Conservation (phyloP, 2,797 vertebrate genomes). For the Triplophysa bombifrons region DNA sequence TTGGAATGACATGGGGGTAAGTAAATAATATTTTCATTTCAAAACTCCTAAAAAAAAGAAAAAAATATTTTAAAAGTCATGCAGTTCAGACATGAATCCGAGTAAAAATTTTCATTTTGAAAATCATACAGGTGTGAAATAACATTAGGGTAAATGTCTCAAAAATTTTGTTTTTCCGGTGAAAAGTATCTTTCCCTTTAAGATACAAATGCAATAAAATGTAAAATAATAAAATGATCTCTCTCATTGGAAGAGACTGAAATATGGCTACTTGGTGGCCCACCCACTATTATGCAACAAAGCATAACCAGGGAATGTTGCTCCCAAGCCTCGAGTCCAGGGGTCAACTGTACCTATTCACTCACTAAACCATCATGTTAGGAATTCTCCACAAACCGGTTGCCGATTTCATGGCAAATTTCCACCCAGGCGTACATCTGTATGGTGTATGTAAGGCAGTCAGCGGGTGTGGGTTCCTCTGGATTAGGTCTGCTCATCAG, state of each 20-base stretch:
- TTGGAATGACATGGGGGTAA: no score
- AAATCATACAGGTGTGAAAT: no score
- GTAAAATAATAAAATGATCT: not conserved
- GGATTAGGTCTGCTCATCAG: constrained; percentile 87
- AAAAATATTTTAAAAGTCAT: no score
- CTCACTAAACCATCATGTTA: constrained; percentile 64
- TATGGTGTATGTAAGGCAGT: constrained; percentile 83
- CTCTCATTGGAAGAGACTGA: constrained; percentile 47
- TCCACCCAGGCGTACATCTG: constrained; percentile 77
- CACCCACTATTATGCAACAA: constrained; percentile 59
- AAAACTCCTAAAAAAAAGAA: no score
- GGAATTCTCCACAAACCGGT: constrained; percentile 70
- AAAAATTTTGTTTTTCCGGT: no score
- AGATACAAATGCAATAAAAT: no score
- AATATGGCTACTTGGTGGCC: constrained; percentile 53
- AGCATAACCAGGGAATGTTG: constrained; percentile 58
- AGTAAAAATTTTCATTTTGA: no score
- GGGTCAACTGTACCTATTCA: constrained; percentile 68
- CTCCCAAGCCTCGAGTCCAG: constrained; percentile 47
- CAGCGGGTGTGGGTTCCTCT: constrained; percentile 85
- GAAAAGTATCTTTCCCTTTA: no score
- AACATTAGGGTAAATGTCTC: no score
- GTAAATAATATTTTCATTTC: no score
- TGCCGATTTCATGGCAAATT: constrained; percentile 78
- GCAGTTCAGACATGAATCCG: no score